A percentile compares a stretch with the other conserved stretches of the same genome.
These are phyloP conservation scores for Mastigias papua DNA, from an alignment of 30 jellyfish, hydroid and myxozoan species.

Conservation along the genomic window DNA sequence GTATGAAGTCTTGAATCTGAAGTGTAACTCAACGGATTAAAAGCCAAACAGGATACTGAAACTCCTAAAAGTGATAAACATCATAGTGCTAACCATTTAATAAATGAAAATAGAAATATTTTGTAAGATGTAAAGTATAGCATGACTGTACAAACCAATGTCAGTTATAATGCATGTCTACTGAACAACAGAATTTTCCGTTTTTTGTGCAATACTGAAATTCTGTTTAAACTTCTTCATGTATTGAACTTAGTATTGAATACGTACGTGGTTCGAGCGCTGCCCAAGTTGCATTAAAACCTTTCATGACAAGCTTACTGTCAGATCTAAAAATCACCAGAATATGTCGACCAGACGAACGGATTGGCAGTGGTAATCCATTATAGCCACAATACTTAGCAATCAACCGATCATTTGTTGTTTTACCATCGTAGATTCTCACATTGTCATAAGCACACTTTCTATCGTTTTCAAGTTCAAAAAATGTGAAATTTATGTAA, in stretches of 20 bases:
- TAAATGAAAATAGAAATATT: too few relatives aligned
- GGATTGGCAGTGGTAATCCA: slow-evolving; percentile 72
- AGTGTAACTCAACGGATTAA: slow-evolving; percentile 79
- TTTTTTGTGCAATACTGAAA: too few relatives aligned
- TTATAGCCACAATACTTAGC: slow-evolving; percentile 77
- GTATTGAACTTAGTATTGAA: neutral
- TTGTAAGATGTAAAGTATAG: too few relatives aligned
- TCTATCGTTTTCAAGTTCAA: slow-evolving; percentile 81
- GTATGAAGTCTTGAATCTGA: slow-evolving; percentile 63
- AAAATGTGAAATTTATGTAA: slow-evolving; percentile 71
- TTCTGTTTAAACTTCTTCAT: too few relatives aligned
- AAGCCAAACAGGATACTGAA: slow-evolving; percentile 86
- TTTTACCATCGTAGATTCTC: slow-evolving; percentile 71
- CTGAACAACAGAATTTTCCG: too few relatives aligned
- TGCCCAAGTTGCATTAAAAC: slow-evolving; percentile 93
- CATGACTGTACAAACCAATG: too few relatives aligned
- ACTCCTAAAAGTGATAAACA: slow-evolving; percentile 54
- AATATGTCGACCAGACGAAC: slow-evolving; percentile 80
- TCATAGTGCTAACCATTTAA: neutral
- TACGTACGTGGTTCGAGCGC: slow-evolving; percentile 88
- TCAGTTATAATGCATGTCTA: too few relatives aligned
- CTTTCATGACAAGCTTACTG: slow-evolving; percentile 44
- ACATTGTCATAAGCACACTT: slow-evolving; percentile 85
- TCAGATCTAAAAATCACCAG: slow-evolving; percentile 82
- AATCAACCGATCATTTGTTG: slow-evolving; percentile 40